phyloP scores from a whole-genome alignment of 2,113 vertebrate genomes.

The Lota lota region DNA sequence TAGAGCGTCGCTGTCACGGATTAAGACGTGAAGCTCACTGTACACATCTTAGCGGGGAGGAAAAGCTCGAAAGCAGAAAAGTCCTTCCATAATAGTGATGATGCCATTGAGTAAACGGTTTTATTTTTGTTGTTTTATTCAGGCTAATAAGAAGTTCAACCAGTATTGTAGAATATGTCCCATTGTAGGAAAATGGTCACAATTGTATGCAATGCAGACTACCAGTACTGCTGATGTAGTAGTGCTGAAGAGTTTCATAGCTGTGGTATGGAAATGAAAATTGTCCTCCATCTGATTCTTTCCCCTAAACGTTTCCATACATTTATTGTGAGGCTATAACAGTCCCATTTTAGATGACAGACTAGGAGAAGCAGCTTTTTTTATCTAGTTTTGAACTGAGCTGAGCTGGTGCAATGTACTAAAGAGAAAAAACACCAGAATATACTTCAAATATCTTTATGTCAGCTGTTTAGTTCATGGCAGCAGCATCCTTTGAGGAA shows the following conservation, averaged over 20 bases:
- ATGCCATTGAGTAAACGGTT: too few relatives aligned
- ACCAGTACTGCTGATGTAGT: too few relatives aligned
- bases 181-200: too few relatives aligned
- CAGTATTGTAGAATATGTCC: too few relatives aligned
- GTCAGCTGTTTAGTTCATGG: slow-evolving; percentile 35
- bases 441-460: slow-evolving; percentile 25
- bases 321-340: slow-evolving; percentile 10
- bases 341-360: slow-evolving; percentile 8
- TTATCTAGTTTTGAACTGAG: slow-evolving; percentile 16
- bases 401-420: slow-evolving; percentile 5
- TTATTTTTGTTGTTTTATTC: too few relatives aligned
- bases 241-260: too few relatives aligned
- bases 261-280: too few relatives aligned
- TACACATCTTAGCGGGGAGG: background rate
- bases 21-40: background rate
- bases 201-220: too few relatives aligned
- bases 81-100: background rate
- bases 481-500: slow-evolving; percentile 20
- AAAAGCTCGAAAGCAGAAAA: background rate
- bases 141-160: too few relatives aligned
- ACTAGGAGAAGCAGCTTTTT: slow-evolving; percentile 2
- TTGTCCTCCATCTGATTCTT: background rate
- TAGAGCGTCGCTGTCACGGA: background rate
- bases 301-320: background rate
- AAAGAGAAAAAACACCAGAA: background rate